phyloP scores from a whole-genome alignment of 2,888 invertebrate species.

The Scelioninae gen. 2 region DNA sequence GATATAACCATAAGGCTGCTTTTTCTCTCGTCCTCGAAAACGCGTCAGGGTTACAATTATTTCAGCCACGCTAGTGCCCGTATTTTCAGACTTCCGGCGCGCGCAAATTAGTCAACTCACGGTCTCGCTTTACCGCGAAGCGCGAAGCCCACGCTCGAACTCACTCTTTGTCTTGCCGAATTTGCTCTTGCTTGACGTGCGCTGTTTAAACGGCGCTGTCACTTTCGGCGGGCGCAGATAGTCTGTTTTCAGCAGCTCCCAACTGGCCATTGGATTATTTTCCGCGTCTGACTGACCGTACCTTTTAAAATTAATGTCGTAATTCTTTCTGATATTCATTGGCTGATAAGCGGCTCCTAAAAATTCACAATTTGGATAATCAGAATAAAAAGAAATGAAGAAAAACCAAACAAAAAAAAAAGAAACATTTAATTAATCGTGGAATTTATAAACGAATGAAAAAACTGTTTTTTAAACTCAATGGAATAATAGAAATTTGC shows the following conservation, averaged over 20 bases:
- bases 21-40: conserved; percentile 66
- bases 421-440: no score
- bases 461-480: no score
- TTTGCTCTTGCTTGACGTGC: conserved; percentile 7
- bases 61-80: conserved; percentile 64
- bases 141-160: background rate
- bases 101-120: conserved; percentile 38
- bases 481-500: background rate
- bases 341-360: conserved; percentile 11
- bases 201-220: background rate
- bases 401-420: no score
- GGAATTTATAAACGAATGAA: background rate
- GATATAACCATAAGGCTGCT: conserved; percentile 42
- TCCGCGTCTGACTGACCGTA: background rate
- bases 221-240: conserved; percentile 11
- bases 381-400: no score
- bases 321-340: conserved; percentile 22
- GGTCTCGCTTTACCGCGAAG: conserved; percentile 26
- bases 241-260: conserved; percentile 20
- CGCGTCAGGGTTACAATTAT: conserved; percentile 68
- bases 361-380: background rate
- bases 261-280: background rate
- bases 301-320: conserved; percentile 13
- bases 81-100: conserved; percentile 48
- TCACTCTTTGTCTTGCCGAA: conserved; percentile 47